phyloP scores from a whole-genome alignment of 1,140 invertebrate species.

The Drosophila rufa region DNA sequence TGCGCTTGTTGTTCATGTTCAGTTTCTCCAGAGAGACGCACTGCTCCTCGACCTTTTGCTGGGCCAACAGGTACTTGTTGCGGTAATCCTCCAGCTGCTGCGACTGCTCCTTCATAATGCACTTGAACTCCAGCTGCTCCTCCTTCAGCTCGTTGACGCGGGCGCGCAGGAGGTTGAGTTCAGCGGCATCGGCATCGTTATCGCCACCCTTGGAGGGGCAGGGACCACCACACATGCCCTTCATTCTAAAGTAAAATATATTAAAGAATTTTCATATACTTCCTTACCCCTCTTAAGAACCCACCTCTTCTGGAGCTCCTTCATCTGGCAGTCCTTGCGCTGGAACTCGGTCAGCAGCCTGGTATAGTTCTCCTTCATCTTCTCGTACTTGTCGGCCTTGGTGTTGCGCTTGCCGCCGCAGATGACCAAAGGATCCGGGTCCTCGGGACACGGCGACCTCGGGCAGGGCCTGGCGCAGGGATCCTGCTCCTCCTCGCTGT shows the following conservation, averaged over 20 bases:
- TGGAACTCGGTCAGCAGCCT: constrained; percentile 70
- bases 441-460: constrained; percentile 53
- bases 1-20: constrained; percentile 90
- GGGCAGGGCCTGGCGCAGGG: constrained; percentile 1
- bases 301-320: constrained; percentile 73
- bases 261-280: not conserved
- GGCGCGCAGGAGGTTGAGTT: constrained; percentile 67
- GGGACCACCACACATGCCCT: constrained; percentile 63
- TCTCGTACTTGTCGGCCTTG: constrained; percentile 75
- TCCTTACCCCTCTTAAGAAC: no score
- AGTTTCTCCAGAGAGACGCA: constrained; percentile 89
- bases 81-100: constrained; percentile 90
- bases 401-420: constrained; percentile 74
- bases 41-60: constrained; percentile 91
- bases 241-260: constrained; percentile 46
- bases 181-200: constrained; percentile 67
- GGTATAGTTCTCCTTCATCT: constrained; percentile 82
- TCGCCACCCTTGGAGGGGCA: constrained; percentile 27
- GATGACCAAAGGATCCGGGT: constrained; percentile 70
- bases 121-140: constrained; percentile 88
- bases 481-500: constrained; percentile 29
- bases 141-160: constrained; percentile 78
- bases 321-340: constrained; percentile 79
- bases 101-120: constrained; percentile 89
- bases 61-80: constrained; percentile 90